phyloP scores from a whole-genome alignment of 2,888 invertebrate genomes.

The Colostygia pectinataria region DNA sequence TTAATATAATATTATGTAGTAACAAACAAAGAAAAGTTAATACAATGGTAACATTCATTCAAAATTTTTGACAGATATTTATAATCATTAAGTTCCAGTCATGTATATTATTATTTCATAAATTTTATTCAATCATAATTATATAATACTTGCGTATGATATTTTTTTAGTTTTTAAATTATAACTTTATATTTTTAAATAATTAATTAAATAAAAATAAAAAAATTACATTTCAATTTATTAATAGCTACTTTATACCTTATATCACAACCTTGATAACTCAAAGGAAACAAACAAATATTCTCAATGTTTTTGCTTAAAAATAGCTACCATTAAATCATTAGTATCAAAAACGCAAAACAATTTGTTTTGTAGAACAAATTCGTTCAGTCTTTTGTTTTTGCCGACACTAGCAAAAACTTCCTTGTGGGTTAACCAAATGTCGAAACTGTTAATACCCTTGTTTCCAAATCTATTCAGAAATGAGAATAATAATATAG shows the following conservation, averaged over 20 bases:
- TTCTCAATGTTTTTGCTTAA: no score
- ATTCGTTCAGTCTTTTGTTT: slow-evolving; percentile 49
- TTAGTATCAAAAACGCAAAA: slow-evolving; percentile 39
- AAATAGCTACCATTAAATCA: slow-evolving; percentile 46
- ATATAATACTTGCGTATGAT: no score
- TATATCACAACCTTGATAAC: slow-evolving; percentile 30
- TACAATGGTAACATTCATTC: no score
- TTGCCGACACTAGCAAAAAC: slow-evolving; percentile 54
- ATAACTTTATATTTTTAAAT: background rate
- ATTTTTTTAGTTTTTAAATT: no score
- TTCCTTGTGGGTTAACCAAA: slow-evolving; percentile 48
- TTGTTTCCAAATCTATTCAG: slow-evolving; percentile 66
- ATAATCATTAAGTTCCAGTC: no score
- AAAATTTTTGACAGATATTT: no score
- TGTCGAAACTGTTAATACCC: slow-evolving; percentile 62
- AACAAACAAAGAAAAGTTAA: no score
- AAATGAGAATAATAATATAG: slow-evolving; percentile 64
- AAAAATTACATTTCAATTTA: background rate
- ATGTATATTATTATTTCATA: no score
- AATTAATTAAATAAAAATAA: background rate
- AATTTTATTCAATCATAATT: no score
- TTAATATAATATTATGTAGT: no score
- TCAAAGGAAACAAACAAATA: no score
- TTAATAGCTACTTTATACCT: background rate
- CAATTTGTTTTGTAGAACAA: slow-evolving; percentile 57